Percentiles rank a stretch among this genome's conserved stretches.
These are phyloP conservation scores for Burhinus bistriatus DNA, from an alignment of 2,113 vertebrate genomes.

Conservation along the genomic window DNA sequence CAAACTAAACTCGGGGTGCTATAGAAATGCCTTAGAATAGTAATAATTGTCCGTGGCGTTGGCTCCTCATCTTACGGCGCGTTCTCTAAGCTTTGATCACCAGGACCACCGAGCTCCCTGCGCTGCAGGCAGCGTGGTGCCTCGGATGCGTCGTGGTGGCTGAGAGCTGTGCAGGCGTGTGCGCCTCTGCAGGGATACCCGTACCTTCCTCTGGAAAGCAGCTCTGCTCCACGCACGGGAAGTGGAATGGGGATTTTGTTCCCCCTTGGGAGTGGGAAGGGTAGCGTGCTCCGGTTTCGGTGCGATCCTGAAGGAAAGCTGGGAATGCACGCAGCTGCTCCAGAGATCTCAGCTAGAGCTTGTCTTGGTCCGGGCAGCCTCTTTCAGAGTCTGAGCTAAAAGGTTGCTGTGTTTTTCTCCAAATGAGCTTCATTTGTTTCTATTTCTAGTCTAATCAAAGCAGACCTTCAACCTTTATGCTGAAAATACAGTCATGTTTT, in stretches of 20 bases:
- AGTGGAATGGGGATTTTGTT: background rate
- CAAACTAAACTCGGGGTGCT: background rate
- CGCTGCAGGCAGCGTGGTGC: background rate
- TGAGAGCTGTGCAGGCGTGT: accelerated
- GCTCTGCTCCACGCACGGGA: accelerated
- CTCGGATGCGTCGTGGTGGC: accelerated
- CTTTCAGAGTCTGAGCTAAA: background rate
- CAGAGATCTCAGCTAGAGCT: background rate
- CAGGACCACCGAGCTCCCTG: accelerated
- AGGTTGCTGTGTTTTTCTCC: background rate
- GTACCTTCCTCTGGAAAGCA: background rate
- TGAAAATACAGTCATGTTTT: background rate
- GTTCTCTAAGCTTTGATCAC: background rate
- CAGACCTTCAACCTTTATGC: background rate
- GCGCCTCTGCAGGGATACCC: background rate
- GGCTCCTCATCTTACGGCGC: accelerated
- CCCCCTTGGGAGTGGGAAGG: background rate
- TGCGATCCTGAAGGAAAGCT: background rate
- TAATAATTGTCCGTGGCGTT: background rate
- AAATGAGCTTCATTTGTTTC: background rate
- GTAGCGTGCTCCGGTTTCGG: accelerated
- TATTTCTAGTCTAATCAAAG: background rate
- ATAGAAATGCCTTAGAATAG: background rate
- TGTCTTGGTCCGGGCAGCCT: background rate
- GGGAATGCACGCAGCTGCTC: background rate